Evolutionary conservation across 2,888 invertebrate genomes (phyloP).

Genomic region (Rhamphomyia laevipes): DNA sequence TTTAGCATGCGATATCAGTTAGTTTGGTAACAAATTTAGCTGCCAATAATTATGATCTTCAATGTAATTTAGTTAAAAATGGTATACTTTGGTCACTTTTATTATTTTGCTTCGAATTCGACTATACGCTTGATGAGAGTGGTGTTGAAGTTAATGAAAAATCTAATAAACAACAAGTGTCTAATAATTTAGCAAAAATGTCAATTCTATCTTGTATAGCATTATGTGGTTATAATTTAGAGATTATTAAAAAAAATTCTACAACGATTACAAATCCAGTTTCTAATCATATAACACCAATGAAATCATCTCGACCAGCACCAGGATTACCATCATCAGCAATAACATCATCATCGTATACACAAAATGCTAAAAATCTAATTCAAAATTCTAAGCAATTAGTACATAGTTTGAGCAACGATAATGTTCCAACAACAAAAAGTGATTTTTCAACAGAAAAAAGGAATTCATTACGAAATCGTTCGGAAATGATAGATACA

Average conservation of each 20-base stretch:
- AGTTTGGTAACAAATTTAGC: slow-evolving; percentile 82
- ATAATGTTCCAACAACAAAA: slow-evolving; percentile 17
- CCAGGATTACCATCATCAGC: slow-evolving; percentile 18
- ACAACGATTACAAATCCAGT: slow-evolving; percentile 13
- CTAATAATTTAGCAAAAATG: slow-evolving; percentile 84
- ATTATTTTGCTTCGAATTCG: slow-evolving; percentile 84
- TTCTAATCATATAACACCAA: slow-evolving; percentile 7
- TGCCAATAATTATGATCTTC: slow-evolving; percentile 67
- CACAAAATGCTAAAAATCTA: slow-evolving; percentile 36
- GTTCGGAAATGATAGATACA: slow-evolving; percentile 15
- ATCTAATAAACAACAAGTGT: slow-evolving; percentile 80
- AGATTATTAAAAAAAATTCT: slow-evolving; percentile 12
- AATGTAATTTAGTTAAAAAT: slow-evolving; percentile 68
- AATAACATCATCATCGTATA: slow-evolving; percentile 25
- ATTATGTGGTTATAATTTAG: slow-evolving; percentile 54
- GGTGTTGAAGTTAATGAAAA: slow-evolving; percentile 78
- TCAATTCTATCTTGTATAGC: slow-evolving; percentile 75
- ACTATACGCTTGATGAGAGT: slow-evolving; percentile 94
- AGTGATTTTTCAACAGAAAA: slow-evolving; percentile 27
- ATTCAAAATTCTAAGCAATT: slow-evolving; percentile 32
- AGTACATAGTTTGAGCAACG: slow-evolving; percentile 20
- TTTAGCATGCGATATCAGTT: slow-evolving; percentile 72
- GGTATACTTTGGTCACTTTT: slow-evolving; percentile 89
- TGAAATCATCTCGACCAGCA: slow-evolving; percentile 16
- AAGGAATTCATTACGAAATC: slow-evolving; percentile 18